Base-by-base conservation (phyloP, 2,888 invertebrate species). In the Euspilapteryx auroguttella region DNA sequence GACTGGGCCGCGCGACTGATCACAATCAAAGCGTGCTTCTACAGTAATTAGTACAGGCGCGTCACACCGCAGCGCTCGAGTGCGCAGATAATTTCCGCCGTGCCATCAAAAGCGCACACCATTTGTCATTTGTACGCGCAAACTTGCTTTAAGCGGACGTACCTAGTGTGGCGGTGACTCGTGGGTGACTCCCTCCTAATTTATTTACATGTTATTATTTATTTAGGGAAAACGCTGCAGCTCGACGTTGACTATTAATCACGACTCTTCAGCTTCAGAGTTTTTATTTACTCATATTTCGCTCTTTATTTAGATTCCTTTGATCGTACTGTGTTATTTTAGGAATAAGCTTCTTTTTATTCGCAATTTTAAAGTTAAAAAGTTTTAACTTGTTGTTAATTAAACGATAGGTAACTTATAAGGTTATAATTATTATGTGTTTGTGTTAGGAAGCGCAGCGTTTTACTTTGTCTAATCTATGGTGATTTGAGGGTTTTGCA, bases 71-170 rank as follows among this genome's bases (percentile, higher is more conserved):
- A 61, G 61, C 66, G 71, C 57, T 68, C 54, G 58, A 69, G 61
- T 66, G 66, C 66, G 61, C 63, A 65, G 66, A 73, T 71, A 71
- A 73, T 73, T 75, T 75, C 73, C 73, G 73, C 64, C 57, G 62
- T 53, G 52, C 58, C 59, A 61, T 73, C 73, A 69, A 73, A 75
- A 68, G 71, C n/a, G n/a, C 52, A 56, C 49, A 48, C 63, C 69
- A 75, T 75, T 75, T 73, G 73, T 75, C 73, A 75, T 65, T 69
- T 55, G 54, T 55, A 55, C 57, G 68, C 68, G 61, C 54, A 59
- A 61, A 58, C 59, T 58, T 55, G 49, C 49, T 50, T 45, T 47
- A 41, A 55, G 57, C 68, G 66, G 73, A 69, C 71, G 65, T 59
- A 52, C 47, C n/a, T n/a, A n/a, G n/a, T n/a, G n/a, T n/a, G n/a